Percentiles rank a stretch among this genome's conserved stretches.
Conservation (phyloP, 1,140 invertebrate species). For the Drosophila cardini region DNA sequence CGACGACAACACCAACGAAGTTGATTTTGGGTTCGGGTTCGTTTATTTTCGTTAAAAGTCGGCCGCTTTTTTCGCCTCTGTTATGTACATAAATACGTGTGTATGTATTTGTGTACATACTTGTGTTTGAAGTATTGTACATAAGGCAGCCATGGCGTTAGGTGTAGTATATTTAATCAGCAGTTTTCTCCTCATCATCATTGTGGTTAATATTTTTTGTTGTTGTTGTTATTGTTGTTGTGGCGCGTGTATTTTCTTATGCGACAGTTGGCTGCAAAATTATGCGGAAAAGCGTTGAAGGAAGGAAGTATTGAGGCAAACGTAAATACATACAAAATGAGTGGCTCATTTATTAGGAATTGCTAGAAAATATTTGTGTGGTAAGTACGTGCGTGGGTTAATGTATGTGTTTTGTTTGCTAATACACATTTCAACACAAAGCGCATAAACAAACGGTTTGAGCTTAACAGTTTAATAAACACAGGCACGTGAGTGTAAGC, state of each 20-base stretch:
- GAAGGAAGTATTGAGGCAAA: constrained; percentile 54
- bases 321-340: background rate
- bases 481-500: background rate
- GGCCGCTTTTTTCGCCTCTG: constrained; percentile 41
- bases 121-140: constrained; percentile 32
- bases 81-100: constrained; percentile 23
- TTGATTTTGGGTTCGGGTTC: constrained; percentile 30
- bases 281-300: constrained; percentile 70
- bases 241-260: constrained; percentile 43
- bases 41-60: constrained; percentile 28
- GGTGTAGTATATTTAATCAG: constrained; percentile 77
- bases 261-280: constrained; percentile 58
- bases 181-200: constrained; percentile 39
- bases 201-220: constrained; percentile 16
- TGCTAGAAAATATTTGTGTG: constrained; percentile 27
- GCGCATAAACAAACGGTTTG: constrained; percentile 46
- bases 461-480: constrained; percentile 3
- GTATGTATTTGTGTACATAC: constrained; percentile 16
- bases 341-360: constrained; percentile 22
- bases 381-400: background rate
- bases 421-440: constrained; percentile 51
- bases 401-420: constrained; percentile 19
- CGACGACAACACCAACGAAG: constrained; percentile 21
- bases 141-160: constrained; percentile 40
- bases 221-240: constrained; percentile 29